phyloP scores from a whole-genome alignment of 2,888 invertebrate species.

The Ctena decussata region DNA sequence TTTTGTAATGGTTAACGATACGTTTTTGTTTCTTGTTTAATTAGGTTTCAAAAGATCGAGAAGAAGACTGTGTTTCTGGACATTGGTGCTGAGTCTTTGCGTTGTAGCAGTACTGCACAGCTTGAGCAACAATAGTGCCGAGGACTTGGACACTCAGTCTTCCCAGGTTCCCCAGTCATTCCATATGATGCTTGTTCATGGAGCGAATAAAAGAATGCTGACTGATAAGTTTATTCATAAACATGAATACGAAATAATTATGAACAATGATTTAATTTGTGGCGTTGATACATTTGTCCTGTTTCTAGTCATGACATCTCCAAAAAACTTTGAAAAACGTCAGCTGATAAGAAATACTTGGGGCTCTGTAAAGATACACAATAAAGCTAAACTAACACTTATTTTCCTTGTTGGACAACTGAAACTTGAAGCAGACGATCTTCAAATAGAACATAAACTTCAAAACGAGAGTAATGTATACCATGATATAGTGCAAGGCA shows the following conservation, averaged over 20 bases:
- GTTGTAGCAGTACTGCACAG: no score
- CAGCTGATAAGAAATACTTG: background rate
- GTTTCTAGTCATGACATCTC: background rate
- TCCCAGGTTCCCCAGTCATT: no score
- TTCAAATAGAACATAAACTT: background rate
- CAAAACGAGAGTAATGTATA: background rate
- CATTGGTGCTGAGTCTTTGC: no score
- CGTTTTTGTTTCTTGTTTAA: no score
- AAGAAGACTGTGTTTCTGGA: no score
- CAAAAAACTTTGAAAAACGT: background rate
- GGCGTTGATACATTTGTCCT: background rate
- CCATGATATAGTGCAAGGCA: background rate
- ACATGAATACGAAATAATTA: background rate
- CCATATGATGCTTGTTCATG: background rate
- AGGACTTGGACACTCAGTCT: no score
- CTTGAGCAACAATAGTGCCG: no score
- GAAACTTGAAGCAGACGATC: background rate
- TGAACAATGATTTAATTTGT: background rate
- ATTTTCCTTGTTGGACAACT: background rate
- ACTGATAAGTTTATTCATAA: background rate
- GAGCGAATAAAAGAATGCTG: background rate
- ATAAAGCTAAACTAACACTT: background rate
- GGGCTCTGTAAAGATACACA: background rate
- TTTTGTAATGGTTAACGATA: no score
- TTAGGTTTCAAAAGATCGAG: no score